Conservation (phyloP, 2,113 vertebrate species). For the Dromiciops gliroides region DNA sequence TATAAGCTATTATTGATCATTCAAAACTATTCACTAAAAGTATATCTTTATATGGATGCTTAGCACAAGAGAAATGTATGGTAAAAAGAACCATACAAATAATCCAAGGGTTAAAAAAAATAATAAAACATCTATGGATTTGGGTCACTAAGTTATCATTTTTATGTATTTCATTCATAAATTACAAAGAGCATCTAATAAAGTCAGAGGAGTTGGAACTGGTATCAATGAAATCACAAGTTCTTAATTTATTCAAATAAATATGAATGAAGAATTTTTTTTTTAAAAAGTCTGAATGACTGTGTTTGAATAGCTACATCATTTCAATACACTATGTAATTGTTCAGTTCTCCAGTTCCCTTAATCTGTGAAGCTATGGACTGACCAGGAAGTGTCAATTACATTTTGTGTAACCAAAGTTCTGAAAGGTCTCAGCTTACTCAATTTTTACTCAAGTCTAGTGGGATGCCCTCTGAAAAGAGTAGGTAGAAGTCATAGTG, state of each 20-base stretch:
- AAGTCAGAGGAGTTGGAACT: not conserved
- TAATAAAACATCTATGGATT: not conserved
- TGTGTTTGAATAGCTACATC: not conserved
- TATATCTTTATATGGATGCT: not conserved
- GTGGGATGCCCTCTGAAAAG: constrained; percentile 35
- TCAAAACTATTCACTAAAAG: not conserved
- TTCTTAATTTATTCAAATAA: not conserved
- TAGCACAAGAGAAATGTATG: not conserved
- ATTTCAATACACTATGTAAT: not conserved
- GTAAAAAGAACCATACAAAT: not conserved
- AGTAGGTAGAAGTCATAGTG: not conserved
- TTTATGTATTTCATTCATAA: not conserved
- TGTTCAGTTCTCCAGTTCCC: not conserved
- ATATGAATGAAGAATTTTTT: not conserved
- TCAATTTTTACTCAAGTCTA: not conserved
- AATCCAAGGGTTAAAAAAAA: not conserved
- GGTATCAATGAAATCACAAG: not conserved
- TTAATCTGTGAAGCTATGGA: not conserved
- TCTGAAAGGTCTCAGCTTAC: not conserved
- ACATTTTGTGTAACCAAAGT: not conserved
- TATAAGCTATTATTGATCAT: not conserved
- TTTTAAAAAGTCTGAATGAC: not conserved
- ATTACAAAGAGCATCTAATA: not conserved
- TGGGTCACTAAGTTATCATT: not conserved
- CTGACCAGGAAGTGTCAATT: not conserved